These are phyloP conservation scores for Siniperca scherzeri DNA, from an alignment of 2,797 vertebrate genomes.

Conservation along the genomic window DNA sequence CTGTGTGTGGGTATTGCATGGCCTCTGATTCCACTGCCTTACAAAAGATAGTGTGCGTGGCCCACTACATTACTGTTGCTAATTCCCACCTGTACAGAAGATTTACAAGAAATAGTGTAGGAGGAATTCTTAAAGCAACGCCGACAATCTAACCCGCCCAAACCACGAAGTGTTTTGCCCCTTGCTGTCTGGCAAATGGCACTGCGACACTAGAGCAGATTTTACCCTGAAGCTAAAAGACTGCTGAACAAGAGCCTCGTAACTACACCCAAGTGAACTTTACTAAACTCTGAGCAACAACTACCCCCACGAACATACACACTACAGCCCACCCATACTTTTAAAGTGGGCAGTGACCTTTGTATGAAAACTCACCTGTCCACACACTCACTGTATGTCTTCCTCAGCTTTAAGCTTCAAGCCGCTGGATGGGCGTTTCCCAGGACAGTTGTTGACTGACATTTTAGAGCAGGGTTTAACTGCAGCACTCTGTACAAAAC, in stretches of 20 bases:
- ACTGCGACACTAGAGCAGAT: slow-evolving; percentile 25
- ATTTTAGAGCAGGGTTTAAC: no score
- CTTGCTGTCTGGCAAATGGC: slow-evolving; percentile 53
- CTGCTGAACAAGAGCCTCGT: slow-evolving; percentile 30
- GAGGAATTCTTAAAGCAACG: slow-evolving; percentile 53
- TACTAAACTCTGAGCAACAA: slow-evolving; percentile 21
- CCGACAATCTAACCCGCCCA: slow-evolving; percentile 39
- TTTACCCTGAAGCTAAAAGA: slow-evolving; percentile 46
- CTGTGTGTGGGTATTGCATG: neutral
- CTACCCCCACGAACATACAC: neutral
- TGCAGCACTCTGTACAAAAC: no score
- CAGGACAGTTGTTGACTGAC: no score
- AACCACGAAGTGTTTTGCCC: slow-evolving; percentile 46
- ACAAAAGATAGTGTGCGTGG: slow-evolving; percentile 4
- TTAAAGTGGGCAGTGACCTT: slow-evolving; percentile 27
- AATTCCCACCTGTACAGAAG: slow-evolving; percentile 60
- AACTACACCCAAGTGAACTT: slow-evolving; percentile 39
- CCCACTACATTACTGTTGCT: slow-evolving; percentile 26
- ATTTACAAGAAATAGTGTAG: slow-evolving; percentile 56
- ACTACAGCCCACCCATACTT: slow-evolving; percentile 12
- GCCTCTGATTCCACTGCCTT: slow-evolving; percentile 21
- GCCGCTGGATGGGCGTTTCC: no score
- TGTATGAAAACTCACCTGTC: slow-evolving; percentile 3
- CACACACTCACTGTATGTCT: slow-evolving; percentile 2
- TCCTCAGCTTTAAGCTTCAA: neutral